Evolutionary conservation across 2,113 vertebrate genomes (phyloP).

Genomic region (Terrapene triunguis): DNA sequence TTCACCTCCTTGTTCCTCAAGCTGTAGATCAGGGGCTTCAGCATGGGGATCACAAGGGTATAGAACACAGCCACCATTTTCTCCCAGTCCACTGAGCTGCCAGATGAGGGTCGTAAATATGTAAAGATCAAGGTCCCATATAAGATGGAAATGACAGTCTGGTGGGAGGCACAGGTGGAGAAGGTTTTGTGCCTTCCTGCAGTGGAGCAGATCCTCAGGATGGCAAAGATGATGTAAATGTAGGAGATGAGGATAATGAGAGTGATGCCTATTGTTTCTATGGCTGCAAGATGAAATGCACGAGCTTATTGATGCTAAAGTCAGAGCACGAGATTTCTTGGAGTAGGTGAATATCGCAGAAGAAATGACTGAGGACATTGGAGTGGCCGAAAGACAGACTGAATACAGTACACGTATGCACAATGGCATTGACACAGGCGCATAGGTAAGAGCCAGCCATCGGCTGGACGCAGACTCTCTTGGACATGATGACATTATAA

Average conservation of each 20-base stretch:
- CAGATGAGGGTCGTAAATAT: background rate
- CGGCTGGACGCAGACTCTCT: too few species aligned
- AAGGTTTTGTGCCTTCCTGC: background rate
- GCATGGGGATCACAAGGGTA: background rate
- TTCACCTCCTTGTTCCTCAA: background rate
- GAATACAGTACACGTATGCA: background rate
- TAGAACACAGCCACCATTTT: background rate
- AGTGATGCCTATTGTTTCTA: background rate
- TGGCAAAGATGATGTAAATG: background rate
- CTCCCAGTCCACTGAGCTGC: background rate
- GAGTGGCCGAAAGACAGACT: background rate
- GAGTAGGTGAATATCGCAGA: background rate
- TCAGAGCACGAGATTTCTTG: background rate
- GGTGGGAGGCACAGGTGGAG: background rate
- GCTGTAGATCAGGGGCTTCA: background rate
- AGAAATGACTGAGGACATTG: background rate
- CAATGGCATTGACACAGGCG: too few species aligned
- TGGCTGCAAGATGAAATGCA: background rate
- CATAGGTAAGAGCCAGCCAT: too few species aligned
- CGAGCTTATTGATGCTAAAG: background rate
- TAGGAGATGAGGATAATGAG: background rate
- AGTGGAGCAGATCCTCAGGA: background rate
- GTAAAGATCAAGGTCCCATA: background rate
- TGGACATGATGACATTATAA: too few species aligned
- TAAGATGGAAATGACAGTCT: background rate